Percentiles rank a stretch among this genome's conserved stretches.
Conservation (phyloP, 2,888 invertebrate species). For the Eurytoma californica region DNA sequence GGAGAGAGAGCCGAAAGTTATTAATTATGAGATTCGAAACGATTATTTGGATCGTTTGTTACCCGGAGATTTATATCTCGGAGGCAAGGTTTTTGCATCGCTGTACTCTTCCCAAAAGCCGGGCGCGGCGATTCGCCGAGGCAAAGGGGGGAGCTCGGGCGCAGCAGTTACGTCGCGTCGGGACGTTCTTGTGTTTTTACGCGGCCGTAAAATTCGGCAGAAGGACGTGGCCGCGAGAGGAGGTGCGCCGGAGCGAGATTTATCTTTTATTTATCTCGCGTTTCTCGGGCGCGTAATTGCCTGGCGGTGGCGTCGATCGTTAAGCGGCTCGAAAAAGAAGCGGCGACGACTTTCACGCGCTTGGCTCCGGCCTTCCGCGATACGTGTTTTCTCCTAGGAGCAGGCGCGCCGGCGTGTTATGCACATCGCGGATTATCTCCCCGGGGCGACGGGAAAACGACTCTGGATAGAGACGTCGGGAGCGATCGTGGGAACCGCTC, state of each 20-base stretch:
- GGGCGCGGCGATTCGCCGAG: no score
- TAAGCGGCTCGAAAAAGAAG: conserved; percentile 10
- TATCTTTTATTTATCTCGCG: conserved; percentile 39
- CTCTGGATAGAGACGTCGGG: not conserved
- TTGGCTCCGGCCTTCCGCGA: not conserved
- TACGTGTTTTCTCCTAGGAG: not conserved
- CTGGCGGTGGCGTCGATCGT: conserved; percentile 31
- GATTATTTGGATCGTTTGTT: not conserved
- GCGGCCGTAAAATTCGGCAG: conserved; percentile 31
- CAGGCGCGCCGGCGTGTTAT: conserved; percentile 8
- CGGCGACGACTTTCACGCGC: conserved; percentile 19
- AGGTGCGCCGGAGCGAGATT: not conserved
- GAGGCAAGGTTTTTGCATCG: no score
- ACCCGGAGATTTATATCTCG: not conserved
- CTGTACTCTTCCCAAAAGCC: no score
- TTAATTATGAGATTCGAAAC: conserved; percentile 17
- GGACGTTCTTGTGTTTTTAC: conserved; percentile 4
- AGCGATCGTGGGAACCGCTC: conserved; percentile 62
- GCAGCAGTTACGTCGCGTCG: no score
- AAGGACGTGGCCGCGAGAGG: not conserved
- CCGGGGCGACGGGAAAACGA: not conserved
- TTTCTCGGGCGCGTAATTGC: conserved; percentile 36
- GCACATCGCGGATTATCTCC: conserved; percentile 59
- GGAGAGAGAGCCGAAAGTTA: conserved; percentile 9
- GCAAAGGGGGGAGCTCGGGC: no score